Conservation (phyloP, 2,113 vertebrate species). For the Pomatorhinus ruficollis region DNA sequence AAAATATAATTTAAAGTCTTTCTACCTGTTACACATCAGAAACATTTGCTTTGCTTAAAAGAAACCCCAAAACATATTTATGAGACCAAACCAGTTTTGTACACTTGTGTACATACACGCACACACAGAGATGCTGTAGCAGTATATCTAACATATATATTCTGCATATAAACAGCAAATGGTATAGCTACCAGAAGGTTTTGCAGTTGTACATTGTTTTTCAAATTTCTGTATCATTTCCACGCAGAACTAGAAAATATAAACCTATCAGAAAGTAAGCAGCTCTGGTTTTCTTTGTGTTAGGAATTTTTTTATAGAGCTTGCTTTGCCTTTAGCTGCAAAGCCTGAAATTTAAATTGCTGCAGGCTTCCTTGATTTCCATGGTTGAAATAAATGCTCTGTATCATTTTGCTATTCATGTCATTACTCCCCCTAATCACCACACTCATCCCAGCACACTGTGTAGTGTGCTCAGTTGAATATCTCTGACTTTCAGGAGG, state of each 20-base stretch:
- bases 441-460: constrained; percentile 28
- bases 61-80: background rate
- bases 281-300: background rate
- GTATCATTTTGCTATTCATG: constrained; percentile 59
- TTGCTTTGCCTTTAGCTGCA: constrained; percentile 37
- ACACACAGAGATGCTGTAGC: background rate
- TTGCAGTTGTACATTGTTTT: background rate
- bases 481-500: constrained; percentile 62
- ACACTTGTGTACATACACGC: background rate
- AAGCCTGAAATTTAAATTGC: constrained; percentile 53
- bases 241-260: background rate
- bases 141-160: background rate
- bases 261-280: background rate
- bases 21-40: background rate
- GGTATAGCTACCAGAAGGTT: background rate
- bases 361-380: constrained; percentile 52
- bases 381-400: constrained; percentile 45
- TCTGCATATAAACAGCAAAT: background rate
- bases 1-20: background rate
- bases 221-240: background rate
- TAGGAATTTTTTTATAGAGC: background rate
- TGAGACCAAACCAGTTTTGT: background rate
- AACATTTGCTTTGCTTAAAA: background rate
- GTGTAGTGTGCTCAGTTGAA: constrained; percentile 35
- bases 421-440: constrained; percentile 59